These are phyloP conservation scores for Ennomos erosarius DNA, from an alignment of 2,888 invertebrate species.

Conservation along the genomic window DNA sequence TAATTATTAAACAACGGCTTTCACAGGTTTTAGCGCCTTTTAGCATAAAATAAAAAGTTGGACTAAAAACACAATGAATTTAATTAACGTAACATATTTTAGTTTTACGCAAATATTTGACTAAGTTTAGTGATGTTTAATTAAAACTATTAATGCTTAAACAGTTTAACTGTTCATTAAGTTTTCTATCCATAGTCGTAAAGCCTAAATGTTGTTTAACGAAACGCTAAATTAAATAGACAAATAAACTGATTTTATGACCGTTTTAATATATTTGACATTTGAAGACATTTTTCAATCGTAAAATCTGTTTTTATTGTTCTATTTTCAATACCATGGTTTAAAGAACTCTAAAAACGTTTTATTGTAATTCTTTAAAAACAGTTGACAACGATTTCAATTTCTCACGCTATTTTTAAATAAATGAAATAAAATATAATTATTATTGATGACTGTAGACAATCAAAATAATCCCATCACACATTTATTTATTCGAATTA, in stretches of 20 bases:
- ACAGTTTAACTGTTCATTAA: constrained; percentile 12
- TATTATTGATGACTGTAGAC: too few relatives aligned
- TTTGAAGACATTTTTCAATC: constrained; percentile 30
- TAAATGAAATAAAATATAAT: too few relatives aligned
- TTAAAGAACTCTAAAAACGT: not conserved
- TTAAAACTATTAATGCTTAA: constrained; percentile 2
- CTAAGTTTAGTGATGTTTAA: constrained; percentile 12
- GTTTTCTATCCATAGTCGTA: constrained; percentile 19
- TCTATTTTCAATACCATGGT: constrained; percentile 3
- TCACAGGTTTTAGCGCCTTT: constrained; percentile 19
- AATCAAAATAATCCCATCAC: too few relatives aligned
- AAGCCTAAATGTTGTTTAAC: constrained; percentile 31
- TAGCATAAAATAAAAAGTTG: constrained; percentile 9
- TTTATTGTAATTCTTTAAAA: too few relatives aligned
- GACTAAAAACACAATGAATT: constrained; percentile 11
- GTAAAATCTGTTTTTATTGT: constrained; percentile 32
- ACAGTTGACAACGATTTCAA: too few relatives aligned
- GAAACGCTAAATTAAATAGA: constrained; percentile 27
- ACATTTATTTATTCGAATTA: too few relatives aligned
- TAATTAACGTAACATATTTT: constrained; percentile 6
- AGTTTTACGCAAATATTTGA: constrained; percentile 3
- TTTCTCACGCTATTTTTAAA: too few relatives aligned
- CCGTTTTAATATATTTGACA: constrained; percentile 31
- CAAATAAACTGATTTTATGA: constrained; percentile 31
- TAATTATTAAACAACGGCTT: constrained; percentile 17